These are phyloP conservation scores for Clarias batrachus DNA, from an alignment of 2,113 vertebrate genomes.

Conservation along the genomic window DNA sequence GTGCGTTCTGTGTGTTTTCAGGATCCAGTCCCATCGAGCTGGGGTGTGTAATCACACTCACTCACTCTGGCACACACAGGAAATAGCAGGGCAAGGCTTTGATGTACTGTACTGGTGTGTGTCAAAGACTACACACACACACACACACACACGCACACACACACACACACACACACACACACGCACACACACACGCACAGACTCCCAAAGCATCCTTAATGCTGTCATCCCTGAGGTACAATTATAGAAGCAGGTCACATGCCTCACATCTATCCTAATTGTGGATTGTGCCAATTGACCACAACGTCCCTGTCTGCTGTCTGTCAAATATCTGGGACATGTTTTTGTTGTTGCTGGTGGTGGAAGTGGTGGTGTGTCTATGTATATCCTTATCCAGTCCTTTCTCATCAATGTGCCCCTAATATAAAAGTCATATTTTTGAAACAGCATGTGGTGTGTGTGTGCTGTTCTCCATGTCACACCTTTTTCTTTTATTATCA, in stretches of 20 bases:
- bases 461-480: not conserved
- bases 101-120: conserved; percentile 57
- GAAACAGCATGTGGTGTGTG: conserved; percentile 13
- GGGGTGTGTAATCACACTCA: conserved; percentile 42
- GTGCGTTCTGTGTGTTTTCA: conserved; percentile 7
- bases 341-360: not conserved
- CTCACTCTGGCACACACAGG: conserved; percentile 33
- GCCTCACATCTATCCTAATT: conserved; percentile 60
- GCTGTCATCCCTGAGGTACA: conserved; percentile 59
- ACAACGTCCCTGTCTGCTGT: conserved; percentile 45
- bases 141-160: conserved; percentile 37
- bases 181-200: conserved; percentile 35
- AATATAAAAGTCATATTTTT: conserved; percentile 38
- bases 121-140: conserved; percentile 52
- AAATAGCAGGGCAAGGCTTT: conserved; percentile 55
- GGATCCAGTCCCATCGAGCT: conserved; percentile 5
- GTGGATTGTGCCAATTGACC: conserved; percentile 61
- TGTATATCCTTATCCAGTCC: conserved; percentile 32
- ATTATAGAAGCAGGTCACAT: conserved; percentile 68
- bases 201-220: conserved; percentile 45
- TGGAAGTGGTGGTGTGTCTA: not conserved
- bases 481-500: conserved; percentile 16
- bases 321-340: conserved; percentile 15
- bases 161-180: conserved; percentile 47
- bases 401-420: not conserved